Evolutionary conservation across 2,888 invertebrate species (phyloP).

Genomic region (Sesia apiformis): DNA sequence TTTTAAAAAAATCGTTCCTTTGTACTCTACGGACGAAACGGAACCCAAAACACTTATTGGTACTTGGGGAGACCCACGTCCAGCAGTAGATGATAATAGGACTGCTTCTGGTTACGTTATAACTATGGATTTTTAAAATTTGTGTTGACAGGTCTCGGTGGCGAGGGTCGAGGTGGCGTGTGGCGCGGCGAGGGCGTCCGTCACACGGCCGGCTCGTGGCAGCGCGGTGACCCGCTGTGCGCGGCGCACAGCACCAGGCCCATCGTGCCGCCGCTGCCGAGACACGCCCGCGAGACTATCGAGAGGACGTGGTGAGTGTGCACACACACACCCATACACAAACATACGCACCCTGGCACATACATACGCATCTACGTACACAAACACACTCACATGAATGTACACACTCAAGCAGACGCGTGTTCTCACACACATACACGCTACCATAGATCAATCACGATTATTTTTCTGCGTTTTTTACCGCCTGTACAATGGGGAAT

Average conservation of each 20-base stretch:
- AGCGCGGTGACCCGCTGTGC: conserved; percentile 35
- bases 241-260: conserved; percentile 26
- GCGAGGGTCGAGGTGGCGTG: conserved; percentile 23
- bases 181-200: conserved; percentile 61
- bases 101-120: no score
- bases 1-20: no score
- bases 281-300: conserved; percentile 12
- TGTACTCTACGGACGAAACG: no score
- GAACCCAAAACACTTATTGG: no score
- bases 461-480: no score
- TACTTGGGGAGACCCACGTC: no score
- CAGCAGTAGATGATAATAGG: no score
- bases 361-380: neutral
- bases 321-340: neutral
- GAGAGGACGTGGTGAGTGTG: conserved; percentile 23
- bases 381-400: neutral
- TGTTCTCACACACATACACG: neutral
- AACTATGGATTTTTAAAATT: neutral
- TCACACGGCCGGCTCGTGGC: conserved; percentile 56
- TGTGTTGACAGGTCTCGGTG: conserved; percentile 1
- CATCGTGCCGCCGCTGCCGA: conserved; percentile 36
- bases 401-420: neutral
- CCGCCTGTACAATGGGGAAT: no score
- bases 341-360: neutral
- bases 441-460: neutral